Base-by-base conservation (phyloP, 2,888 invertebrate species). In the Neria commutata region DNA sequence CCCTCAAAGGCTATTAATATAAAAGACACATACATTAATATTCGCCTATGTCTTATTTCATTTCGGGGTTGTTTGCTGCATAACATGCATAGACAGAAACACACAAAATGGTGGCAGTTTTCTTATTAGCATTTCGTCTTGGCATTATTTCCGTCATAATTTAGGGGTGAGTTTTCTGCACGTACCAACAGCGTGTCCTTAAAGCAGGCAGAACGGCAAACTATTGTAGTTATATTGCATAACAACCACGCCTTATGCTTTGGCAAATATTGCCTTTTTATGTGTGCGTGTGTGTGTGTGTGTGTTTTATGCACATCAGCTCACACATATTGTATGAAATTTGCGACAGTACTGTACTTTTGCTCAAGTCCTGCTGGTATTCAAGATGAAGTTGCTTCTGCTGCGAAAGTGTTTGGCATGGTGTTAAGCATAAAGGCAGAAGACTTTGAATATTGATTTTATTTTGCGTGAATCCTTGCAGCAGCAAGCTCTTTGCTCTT, bases 21-120 rank as follows among this genome's bases (percentile, higher is more conserved):
- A 75, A 75, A 74, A 75, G 73, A 64, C 68, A 67, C 73, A 73
- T 74, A 72, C n/a, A n/a, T n/a, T n/a, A 74, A 74, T 74, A 25
- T 47, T n/a, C n/a, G 40, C 16, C 47, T 50, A 50, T 34, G 56
- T 24, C 51, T 56, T 34, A 55, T 40, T 49, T 51, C 54, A 47
- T 60, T 60, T 60, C 16, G 33, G 24, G 11, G 19, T n/a, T 48
- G 33, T 23, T 14, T 56, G 58, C 57, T n/a, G n/a, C n/a, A n/a
- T n/a, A 73, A 72, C 69, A 67, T 70, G 65, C 70, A 72, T 67
- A 19, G 40, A 26, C 16, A 17, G 24, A 25, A 33, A 33, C 49
- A 33, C 65, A 66, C 71, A 77, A 77, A 78, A 77, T 77, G 77
- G 77, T 75, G 75, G 66, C 70, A 55, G n/a, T 49, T 74, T 76